phyloP scores from a whole-genome alignment of 1,140 invertebrate genomes.

The Mya arenaria region DNA sequence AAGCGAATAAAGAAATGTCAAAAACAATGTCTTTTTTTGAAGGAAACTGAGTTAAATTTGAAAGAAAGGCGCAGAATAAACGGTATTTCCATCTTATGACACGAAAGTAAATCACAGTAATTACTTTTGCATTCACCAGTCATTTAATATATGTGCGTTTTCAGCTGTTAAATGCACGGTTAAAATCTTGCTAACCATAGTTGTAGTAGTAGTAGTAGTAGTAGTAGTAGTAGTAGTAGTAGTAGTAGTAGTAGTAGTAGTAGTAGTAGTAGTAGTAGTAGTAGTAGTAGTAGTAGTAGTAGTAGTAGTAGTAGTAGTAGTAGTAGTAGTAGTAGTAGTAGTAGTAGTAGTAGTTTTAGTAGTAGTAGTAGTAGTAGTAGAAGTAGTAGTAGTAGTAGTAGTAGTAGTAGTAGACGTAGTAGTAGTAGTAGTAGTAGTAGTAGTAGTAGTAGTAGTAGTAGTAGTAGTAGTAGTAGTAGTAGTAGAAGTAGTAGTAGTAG shows the following conservation, averaged over 20 bases:
- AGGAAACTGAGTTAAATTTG: no score
- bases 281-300: not conserved
- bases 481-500: not conserved
- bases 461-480: not conserved
- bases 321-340: not conserved
- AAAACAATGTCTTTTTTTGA: no score
- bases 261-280: not conserved
- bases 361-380: not conserved
- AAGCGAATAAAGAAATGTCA: no score
- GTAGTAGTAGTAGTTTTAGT: not conserved
- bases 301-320: not conserved
- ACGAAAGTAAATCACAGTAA: no score
- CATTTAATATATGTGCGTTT: no score
- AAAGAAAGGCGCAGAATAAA: no score
- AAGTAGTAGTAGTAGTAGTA: not conserved
- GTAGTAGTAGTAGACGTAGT: not conserved
- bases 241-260: not conserved
- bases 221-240: not conserved
- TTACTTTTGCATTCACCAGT: no score
- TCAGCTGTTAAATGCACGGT: no score
- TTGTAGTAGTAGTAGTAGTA: not conserved
- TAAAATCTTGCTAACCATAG: no score
- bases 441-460: not conserved
- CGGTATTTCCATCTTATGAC: no score
- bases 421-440: not conserved